phyloP scores from a whole-genome alignment of 2,113 vertebrate species.

The Istiophorus platypterus region DNA sequence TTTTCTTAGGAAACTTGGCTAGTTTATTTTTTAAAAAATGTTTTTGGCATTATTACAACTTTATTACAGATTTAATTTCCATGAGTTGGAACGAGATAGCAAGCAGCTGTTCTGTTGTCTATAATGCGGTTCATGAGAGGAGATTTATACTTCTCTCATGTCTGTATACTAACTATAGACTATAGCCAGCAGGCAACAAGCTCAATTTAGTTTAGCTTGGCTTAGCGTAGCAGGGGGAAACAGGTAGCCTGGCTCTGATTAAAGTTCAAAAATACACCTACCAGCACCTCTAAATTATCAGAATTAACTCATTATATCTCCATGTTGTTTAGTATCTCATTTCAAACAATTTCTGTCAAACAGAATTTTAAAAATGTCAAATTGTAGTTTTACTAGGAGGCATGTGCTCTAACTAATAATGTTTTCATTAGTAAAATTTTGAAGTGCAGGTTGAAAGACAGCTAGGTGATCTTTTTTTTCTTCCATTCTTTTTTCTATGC shows the following conservation, averaged over 20 bases:
- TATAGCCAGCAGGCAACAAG: neutral
- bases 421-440: neutral
- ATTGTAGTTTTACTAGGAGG: no score
- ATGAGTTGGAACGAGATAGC: neutral
- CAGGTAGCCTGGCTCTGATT: neutral
- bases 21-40: conserved; percentile 26
- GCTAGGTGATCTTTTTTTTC: neutral
- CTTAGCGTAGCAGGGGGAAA: neutral
- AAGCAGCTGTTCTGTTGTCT: neutral
- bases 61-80: conserved; percentile 16
- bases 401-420: neutral
- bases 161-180: neutral
- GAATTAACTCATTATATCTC: neutral
- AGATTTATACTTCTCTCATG: neutral
- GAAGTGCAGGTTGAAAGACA: neutral
- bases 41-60: conserved; percentile 27
- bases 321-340: neutral
- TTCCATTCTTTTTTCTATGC: neutral
- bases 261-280: neutral
- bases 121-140: neutral
- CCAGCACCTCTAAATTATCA: neutral
- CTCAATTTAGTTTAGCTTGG: neutral
- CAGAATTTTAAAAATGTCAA: neutral
- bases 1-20: conserved; percentile 27
- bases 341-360: neutral